These are phyloP conservation scores for Babyrousa celebensis DNA, from an alignment of 2,797 vertebrate species.

Conservation along the genomic window DNA sequence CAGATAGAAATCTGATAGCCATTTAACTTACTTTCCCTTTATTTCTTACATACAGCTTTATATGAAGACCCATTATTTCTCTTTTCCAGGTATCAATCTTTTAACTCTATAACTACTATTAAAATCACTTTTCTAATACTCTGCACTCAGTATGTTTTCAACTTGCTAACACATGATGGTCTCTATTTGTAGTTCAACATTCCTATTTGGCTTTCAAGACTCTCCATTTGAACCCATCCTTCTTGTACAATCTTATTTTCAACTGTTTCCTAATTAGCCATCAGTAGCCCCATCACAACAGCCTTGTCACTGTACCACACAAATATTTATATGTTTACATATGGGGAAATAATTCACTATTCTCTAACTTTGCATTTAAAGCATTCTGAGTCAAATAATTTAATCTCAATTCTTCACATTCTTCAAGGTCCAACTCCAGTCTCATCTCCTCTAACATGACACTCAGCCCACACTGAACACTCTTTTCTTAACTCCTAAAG, in stretches of 20 bases:
- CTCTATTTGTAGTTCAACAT: background rate
- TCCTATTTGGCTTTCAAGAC: constrained; percentile 1
- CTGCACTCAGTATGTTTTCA: background rate
- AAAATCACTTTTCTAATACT: constrained; percentile 31
- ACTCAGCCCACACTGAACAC: background rate
- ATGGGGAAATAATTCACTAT: background rate
- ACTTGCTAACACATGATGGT: background rate
- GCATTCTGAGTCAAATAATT: background rate
- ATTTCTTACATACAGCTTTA: constrained; percentile 53
- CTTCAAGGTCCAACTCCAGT: background rate
- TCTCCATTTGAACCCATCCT: background rate
- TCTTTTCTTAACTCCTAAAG: constrained; percentile 1
- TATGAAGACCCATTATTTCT: background rate
- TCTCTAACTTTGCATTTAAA: constrained; percentile 11
- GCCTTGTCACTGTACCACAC: background rate
- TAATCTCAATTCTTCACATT: constrained; percentile 43
- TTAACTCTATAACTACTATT: background rate
- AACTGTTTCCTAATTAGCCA: background rate
- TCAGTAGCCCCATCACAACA: background rate
- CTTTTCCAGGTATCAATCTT: background rate
- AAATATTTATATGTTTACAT: background rate
- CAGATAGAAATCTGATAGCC: background rate
- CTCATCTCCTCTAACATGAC: background rate
- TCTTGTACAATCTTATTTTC: background rate
- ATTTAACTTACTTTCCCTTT: background rate